These are phyloP conservation scores for cat (Felis catus) DNA, from an alignment of 2,113 vertebrate species.

Conservation along the genomic window F.catus_Fca126_mat1.0 CM031417.1:3785001-3785500, in stretches of 20 bases:
- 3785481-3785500: neutral
- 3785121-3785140: neutral
- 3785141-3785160: neutral
- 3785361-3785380: neutral
- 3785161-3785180: neutral
- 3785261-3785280: neutral
- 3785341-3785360: neutral
- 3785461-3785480: neutral
- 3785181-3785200: constrained; percentile 29
- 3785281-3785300: neutral
- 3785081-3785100: neutral
- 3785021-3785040: neutral
- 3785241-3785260: neutral
- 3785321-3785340: neutral
- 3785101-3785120: neutral
- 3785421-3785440: neutral
- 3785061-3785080: neutral
- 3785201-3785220: neutral
- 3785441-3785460: neutral
- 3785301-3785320: neutral
- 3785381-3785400: neutral
- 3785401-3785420: neutral
- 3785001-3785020: neutral
- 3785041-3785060: neutral
- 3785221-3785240: neutral